Evolutionary conservation across 2,888 invertebrate genomes (phyloP).

Genomic region (Drosophila leonis): DNA sequence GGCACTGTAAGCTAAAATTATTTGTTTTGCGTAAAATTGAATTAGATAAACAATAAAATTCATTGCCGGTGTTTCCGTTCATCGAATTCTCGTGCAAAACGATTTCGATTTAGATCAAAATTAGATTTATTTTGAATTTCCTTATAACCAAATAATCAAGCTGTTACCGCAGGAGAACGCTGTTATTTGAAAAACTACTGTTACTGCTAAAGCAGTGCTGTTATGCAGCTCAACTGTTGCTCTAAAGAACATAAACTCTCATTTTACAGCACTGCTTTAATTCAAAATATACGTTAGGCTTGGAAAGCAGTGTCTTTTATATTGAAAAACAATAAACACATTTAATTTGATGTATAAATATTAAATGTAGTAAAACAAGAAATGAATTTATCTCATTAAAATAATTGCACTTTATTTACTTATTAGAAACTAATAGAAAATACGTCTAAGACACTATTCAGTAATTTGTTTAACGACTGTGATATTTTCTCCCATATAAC

Average conservation of each 20-base stretch:
- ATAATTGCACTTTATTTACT: slow-evolving; percentile 69
- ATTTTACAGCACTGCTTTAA: slow-evolving; percentile 26
- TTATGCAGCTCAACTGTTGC: neutral
- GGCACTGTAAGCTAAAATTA: neutral
- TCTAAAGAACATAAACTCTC: neutral
- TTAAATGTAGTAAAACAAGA: neutral
- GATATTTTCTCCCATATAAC: slow-evolving; percentile 19
- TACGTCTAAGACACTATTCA: slow-evolving; percentile 36
- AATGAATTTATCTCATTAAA: slow-evolving; percentile 25
- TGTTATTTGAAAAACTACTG: slow-evolving; percentile 18
- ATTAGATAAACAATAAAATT: neutral
- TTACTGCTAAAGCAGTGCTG: neutral
- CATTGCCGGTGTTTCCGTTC: too few relatives aligned
- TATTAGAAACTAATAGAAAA: slow-evolving; percentile 25
- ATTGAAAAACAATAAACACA: neutral
- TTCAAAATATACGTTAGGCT: neutral
- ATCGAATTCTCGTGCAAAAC: too few relatives aligned
- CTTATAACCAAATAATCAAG: too few relatives aligned
- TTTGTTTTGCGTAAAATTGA: too few relatives aligned
- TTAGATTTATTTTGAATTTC: too few relatives aligned
- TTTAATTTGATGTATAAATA: neutral
- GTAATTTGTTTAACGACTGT: slow-evolving; percentile 59
- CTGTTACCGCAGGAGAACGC: neutral
- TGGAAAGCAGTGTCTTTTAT: neutral
- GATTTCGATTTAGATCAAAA: too few relatives aligned